These are phyloP conservation scores for Steromphala cineraria DNA, from an alignment of 2,888 invertebrate species.

Conservation along the genomic window DNA sequence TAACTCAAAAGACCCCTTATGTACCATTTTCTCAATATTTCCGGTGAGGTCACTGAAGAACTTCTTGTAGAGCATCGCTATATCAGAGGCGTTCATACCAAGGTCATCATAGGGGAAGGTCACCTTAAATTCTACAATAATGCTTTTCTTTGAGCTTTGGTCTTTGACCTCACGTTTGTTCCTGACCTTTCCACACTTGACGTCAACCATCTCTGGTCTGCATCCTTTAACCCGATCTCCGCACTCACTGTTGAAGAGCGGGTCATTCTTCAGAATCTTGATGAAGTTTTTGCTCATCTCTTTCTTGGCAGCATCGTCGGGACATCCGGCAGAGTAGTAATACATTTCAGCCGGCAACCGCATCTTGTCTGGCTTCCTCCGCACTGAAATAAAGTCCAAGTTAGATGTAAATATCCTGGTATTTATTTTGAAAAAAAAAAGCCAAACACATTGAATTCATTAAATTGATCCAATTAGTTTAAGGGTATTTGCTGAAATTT, in stretches of 20 bases:
- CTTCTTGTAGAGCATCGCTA: not conserved
- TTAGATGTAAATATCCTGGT: not conserved
- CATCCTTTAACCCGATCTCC: not conserved
- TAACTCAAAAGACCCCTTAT: not conserved
- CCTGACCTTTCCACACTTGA: not conserved
- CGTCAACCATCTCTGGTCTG: constrained; percentile 2
- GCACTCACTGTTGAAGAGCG: not conserved
- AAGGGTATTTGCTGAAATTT: too few relatives aligned
- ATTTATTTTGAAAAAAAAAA: too few relatives aligned
- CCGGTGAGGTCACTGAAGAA: not conserved
- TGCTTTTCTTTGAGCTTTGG: not conserved
- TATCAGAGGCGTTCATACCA: not conserved
- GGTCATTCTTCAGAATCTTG: not conserved
- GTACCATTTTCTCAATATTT: not conserved
- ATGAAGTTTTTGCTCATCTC: not conserved
- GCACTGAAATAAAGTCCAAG: not conserved
- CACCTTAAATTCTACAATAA: not conserved
- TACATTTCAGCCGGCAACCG: not conserved
- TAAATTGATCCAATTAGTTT: too few relatives aligned
- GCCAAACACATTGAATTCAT: too few relatives aligned
- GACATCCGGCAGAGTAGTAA: not conserved
- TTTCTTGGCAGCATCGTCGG: not conserved
- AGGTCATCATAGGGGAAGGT: not conserved
- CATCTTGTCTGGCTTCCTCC: not conserved
- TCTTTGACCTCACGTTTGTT: not conserved